Percentiles rank a stretch among this genome's conserved stretches.
phyloP scores from a whole-genome alignment of 2,113 vertebrate species.

The Entomyzon cyanotis region DNA sequence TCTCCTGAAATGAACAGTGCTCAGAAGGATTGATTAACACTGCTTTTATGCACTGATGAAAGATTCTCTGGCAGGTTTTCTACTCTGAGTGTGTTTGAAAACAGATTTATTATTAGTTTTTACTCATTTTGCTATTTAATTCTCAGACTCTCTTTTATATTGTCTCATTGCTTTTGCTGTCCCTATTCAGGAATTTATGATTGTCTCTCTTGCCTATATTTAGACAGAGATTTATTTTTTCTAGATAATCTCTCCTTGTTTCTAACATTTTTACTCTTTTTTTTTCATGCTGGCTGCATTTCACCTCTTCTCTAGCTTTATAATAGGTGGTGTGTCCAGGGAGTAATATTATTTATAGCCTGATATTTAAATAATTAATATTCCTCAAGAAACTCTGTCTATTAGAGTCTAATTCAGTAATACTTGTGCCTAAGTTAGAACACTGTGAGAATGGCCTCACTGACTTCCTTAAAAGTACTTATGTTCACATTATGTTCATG shows the following conservation, averaged over 20 bases:
- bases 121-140: neutral
- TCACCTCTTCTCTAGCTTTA: neutral
- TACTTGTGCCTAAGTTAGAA: neutral
- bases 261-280: neutral
- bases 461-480: neutral
- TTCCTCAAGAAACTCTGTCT: neutral
- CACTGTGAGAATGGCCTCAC: no score
- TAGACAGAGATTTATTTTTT: neutral
- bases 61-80: neutral
- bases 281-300: neutral
- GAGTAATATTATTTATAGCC: neutral
- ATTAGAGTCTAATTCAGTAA: neutral
- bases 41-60: neutral
- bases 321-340: neutral
- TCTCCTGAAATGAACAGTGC: neutral
- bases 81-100: neutral
- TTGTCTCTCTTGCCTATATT: neutral
- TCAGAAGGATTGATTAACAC: neutral
- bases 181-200: neutral
- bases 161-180: neutral
- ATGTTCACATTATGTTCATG: neutral
- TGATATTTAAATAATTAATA: neutral
- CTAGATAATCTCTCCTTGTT: neutral
- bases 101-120: neutral
- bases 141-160: neutral